Conservation (phyloP, 2,113 vertebrate species). For the Eudyptes chrysolophus region DNA sequence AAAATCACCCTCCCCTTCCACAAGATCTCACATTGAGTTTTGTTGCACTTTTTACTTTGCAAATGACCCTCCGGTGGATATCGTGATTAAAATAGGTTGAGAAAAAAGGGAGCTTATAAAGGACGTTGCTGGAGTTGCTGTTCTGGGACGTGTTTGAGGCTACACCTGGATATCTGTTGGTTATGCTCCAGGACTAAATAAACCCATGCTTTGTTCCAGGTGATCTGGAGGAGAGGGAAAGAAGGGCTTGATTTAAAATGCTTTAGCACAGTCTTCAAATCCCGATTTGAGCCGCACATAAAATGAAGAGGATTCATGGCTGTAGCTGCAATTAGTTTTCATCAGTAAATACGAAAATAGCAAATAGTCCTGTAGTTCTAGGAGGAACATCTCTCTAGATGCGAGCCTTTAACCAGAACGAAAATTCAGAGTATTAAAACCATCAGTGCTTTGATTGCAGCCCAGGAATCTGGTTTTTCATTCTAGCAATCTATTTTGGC, state of each 20-base stretch:
- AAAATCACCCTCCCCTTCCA: neutral
- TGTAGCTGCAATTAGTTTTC: neutral
- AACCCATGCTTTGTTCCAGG: neutral
- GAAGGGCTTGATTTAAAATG: neutral
- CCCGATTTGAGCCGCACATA: rapidly evolving
- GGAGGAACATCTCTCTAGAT: neutral
- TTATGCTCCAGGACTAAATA: neutral
- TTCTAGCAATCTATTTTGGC: neutral
- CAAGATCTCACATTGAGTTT: neutral
- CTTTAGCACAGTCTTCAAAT: neutral
- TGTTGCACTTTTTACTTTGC: neutral
- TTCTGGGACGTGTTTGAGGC: neutral
- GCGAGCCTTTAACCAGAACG: neutral
- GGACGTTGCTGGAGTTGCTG: neutral
- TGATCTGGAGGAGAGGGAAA: neutral
- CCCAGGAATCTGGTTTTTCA: neutral
- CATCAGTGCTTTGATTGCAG: neutral
- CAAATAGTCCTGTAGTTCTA: neutral
- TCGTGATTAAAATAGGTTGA: neutral
- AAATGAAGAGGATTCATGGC: neutral
- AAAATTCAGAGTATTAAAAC: neutral
- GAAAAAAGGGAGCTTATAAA: neutral
- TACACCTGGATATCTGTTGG: neutral
- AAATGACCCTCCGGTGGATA: neutral
- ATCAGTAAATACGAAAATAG: neutral